Conservation (phyloP, 2,888 invertebrate genomes). For the Agonum fuliginosum region DNA sequence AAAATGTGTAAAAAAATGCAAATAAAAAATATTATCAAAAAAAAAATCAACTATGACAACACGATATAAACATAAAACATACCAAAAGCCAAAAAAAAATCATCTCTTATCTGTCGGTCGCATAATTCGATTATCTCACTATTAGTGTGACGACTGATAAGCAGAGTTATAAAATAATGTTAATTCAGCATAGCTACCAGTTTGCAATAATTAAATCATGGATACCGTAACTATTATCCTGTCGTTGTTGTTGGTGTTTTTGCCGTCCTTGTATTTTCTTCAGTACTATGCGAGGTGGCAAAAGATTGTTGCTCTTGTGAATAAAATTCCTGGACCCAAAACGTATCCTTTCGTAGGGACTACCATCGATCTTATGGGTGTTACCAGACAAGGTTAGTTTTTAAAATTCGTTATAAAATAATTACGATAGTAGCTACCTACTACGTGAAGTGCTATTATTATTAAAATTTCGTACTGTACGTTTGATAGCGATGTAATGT, state of each 20-base stretch:
- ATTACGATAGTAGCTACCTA: too few species aligned
- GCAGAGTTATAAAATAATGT: background rate
- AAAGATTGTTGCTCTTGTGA: conserved; percentile 2
- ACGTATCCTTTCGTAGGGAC: conserved; percentile 29
- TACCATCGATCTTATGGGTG: background rate
- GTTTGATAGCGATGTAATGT: too few species aligned
- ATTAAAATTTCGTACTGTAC: background rate
- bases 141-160: background rate
- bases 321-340: conserved; percentile 29
- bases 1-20: too few species aligned
- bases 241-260: background rate
- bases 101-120: background rate
- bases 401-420: too few species aligned
- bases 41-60: too few species aligned
- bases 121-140: background rate
- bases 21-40: too few species aligned
- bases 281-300: conserved; percentile 3
- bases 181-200: background rate
- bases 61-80: too few species aligned
- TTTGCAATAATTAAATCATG: background rate
- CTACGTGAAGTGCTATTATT: too few species aligned
- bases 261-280: background rate
- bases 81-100: too few species aligned
- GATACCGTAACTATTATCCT: conserved; percentile 1
- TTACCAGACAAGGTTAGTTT: conserved; percentile 21